Percentiles rank a stretch among this genome's conserved stretches.
Conservation (phyloP, 2,113 vertebrate species). For the Anser brachyrhynchus region DNA sequence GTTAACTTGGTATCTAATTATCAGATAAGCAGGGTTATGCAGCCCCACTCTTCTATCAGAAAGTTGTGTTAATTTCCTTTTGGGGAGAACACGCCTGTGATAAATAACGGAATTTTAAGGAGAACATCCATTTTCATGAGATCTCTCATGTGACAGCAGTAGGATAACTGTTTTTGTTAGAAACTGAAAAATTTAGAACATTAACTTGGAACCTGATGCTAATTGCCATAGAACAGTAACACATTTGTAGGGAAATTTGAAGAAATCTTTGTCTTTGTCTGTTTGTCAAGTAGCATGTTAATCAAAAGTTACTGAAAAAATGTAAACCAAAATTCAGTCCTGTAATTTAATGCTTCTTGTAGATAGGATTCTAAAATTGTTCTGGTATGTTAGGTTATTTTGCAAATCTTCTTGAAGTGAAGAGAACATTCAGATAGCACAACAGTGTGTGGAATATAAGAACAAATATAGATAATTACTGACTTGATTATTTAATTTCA, state of each 20-base stretch:
- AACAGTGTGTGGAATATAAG: background rate
- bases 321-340: background rate
- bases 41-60: background rate
- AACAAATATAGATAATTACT: background rate
- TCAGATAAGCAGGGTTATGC: background rate
- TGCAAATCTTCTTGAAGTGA: background rate
- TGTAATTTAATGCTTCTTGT: background rate
- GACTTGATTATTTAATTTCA: background rate
- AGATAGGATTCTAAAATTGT: background rate
- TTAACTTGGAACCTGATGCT: background rate
- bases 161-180: background rate
- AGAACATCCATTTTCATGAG: background rate
- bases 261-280: background rate
- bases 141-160: background rate
- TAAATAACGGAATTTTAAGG: background rate
- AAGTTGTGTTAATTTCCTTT: background rate
- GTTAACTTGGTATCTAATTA: slow-evolving; percentile 8
- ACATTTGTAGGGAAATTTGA: background rate
- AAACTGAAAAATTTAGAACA: background rate
- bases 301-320: background rate
- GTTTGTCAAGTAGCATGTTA: background rate
- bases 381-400: background rate
- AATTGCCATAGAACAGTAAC: background rate
- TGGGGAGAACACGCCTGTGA: background rate
- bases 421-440: background rate